A percentile compares a stretch with the other conserved stretches of the same genome.
These are phyloP conservation scores for Aptenodytes patagonicus DNA, from an alignment of 2,113 vertebrate species.

Conservation along the genomic window DNA sequence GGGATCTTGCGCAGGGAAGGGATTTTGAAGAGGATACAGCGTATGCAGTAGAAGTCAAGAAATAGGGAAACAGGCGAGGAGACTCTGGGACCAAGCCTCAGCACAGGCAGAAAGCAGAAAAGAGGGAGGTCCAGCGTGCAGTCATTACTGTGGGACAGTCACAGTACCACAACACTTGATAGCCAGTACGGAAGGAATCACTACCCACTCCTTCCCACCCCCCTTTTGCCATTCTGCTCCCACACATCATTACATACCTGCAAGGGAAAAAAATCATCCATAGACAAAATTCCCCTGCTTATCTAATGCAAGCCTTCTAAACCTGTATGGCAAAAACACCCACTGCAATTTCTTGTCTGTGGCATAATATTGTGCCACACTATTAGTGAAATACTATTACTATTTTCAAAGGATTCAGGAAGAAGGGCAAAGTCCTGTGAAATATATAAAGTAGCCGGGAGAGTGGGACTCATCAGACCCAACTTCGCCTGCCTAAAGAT, in stretches of 20 bases:
- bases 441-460: neutral
- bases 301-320: neutral
- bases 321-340: neutral
- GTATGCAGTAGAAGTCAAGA: neutral
- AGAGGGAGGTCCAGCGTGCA: neutral
- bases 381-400: neutral
- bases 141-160: neutral
- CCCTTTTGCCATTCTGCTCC: neutral
- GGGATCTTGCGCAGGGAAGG: fast-evolving
- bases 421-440: neutral
- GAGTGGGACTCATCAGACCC: neutral
- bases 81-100: neutral
- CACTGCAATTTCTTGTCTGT: neutral
- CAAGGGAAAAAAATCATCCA: neutral
- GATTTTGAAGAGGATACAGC: neutral
- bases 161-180: neutral
- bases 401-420: neutral
- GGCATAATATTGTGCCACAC: neutral
- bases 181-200: neutral
- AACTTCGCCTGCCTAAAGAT: neutral
- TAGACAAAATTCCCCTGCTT: neutral
- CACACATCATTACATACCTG: neutral
- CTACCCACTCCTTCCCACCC: neutral
- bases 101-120: neutral
- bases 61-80: fast-evolving